These are phyloP conservation scores for Odobenus rosmarus DNA, from an alignment of 2,113 vertebrate species.

Conservation along the genomic window DNA sequence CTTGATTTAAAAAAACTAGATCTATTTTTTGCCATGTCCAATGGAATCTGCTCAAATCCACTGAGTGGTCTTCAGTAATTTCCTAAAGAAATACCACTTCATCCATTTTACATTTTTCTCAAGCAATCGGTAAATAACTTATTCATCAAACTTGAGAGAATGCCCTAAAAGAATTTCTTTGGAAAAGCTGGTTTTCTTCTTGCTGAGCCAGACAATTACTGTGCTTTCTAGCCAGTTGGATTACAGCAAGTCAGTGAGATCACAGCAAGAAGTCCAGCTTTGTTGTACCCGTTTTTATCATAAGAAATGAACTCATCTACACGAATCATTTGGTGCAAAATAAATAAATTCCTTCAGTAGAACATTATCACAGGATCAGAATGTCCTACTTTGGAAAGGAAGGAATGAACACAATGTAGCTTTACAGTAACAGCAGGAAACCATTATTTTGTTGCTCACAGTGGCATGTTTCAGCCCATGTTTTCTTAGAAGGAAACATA, in stretches of 20 bases:
- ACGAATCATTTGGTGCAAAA: conserved; percentile 43
- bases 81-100: not conserved
- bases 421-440: conserved; percentile 24
- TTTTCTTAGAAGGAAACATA: conserved; percentile 37
- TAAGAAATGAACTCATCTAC: conserved; percentile 43
- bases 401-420: not conserved
- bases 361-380: conserved; percentile 39
- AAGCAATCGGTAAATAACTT: conserved; percentile 28
- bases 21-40: not conserved
- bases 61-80: conserved; percentile 6
- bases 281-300: not conserved
- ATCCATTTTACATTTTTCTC: conserved; percentile 42
- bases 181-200: not conserved
- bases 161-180: not conserved
- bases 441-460: not conserved
- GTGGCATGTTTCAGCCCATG: conserved; percentile 1
- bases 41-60: not conserved
- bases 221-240: conserved; percentile 16
- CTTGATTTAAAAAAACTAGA: not conserved
- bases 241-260: not conserved
- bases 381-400: not conserved
- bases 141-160: conserved; percentile 58
- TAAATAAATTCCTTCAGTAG: conserved; percentile 50
- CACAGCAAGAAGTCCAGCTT: conserved; percentile 8
- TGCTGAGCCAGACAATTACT: not conserved